These are phyloP conservation scores for Stigmatopora argus DNA, from an alignment of 2,113 vertebrate genomes.

Conservation along the genomic window DNA sequence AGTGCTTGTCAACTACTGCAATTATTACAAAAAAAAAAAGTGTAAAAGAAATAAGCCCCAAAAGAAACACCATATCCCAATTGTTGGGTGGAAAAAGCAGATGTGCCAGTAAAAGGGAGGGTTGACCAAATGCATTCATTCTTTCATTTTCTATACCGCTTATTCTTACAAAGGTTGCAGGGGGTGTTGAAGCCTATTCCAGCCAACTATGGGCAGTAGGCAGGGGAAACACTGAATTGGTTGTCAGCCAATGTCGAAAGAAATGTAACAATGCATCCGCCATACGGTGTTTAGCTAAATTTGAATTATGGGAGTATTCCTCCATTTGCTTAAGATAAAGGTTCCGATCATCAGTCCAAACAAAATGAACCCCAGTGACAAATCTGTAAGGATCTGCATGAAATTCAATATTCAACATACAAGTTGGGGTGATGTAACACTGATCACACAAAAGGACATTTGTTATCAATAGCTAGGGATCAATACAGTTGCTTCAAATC, in stretches of 20 bases:
- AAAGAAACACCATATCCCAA: too few relatives aligned
- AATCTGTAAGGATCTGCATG: too few relatives aligned
- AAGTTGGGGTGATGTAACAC: background rate
- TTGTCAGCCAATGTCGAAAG: background rate
- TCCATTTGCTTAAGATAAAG: background rate
- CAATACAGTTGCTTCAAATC: background rate
- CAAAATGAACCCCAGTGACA: too few relatives aligned
- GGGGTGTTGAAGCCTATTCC: too few relatives aligned
- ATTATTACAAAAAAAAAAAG: slow-evolving; percentile 27
- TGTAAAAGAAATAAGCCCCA: background rate
- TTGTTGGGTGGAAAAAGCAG: background rate
- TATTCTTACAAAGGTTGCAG: too few relatives aligned
- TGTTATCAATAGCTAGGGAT: background rate
- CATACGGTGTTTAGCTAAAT: background rate
- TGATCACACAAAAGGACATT: background rate
- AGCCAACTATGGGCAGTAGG: too few relatives aligned
- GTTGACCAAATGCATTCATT: background rate
- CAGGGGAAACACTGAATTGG: too few relatives aligned
- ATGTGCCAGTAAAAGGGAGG: background rate
- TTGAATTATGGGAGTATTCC: background rate
- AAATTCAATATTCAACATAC: too few relatives aligned
- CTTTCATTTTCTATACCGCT: too few relatives aligned
- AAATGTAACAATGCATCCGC: background rate
- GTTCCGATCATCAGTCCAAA: too few relatives aligned
- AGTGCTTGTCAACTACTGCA: slow-evolving; percentile 40